Percentiles rank a stretch among this genome's conserved stretches.
These are phyloP conservation scores for Calosoma granatense DNA, from an alignment of 1,140 invertebrate genomes.

Conservation along the genomic window DNA sequence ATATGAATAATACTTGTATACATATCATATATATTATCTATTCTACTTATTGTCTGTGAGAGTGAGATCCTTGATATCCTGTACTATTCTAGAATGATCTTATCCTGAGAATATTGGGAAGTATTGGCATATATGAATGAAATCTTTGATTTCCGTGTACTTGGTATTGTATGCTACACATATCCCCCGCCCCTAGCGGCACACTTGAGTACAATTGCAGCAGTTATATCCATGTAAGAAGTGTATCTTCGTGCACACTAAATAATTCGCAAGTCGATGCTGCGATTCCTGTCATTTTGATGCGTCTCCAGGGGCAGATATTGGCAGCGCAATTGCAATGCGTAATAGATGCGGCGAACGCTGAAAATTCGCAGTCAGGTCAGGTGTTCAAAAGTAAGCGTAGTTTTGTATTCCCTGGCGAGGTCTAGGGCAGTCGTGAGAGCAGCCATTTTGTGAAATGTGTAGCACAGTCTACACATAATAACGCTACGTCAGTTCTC, in stretches of 20 bases:
- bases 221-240: too few species aligned
- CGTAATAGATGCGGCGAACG: not conserved
- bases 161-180: too few species aligned
- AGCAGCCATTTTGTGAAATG: constrained; percentile 5
- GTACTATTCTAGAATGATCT: not conserved
- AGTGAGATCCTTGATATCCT: not conserved
- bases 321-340: not conserved
- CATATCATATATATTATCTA: not conserved
- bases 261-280: not conserved
- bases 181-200: too few species aligned
- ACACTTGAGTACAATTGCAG: too few species aligned
- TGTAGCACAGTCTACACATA: not conserved
- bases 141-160: not conserved
- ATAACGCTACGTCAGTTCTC: too few species aligned
- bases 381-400: constrained; percentile 6
- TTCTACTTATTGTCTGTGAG: not conserved
- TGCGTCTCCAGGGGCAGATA: not conserved
- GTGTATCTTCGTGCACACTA: not conserved
- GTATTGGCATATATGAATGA: not conserved
- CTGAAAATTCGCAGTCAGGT: not conserved
- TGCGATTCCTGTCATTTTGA: not conserved
- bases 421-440: not conserved
- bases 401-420: not conserved
- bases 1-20: not conserved
- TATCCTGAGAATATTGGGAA: not conserved